Conservation (phyloP, 1,140 invertebrate genomes). For the Drosophila baimaii region DNA sequence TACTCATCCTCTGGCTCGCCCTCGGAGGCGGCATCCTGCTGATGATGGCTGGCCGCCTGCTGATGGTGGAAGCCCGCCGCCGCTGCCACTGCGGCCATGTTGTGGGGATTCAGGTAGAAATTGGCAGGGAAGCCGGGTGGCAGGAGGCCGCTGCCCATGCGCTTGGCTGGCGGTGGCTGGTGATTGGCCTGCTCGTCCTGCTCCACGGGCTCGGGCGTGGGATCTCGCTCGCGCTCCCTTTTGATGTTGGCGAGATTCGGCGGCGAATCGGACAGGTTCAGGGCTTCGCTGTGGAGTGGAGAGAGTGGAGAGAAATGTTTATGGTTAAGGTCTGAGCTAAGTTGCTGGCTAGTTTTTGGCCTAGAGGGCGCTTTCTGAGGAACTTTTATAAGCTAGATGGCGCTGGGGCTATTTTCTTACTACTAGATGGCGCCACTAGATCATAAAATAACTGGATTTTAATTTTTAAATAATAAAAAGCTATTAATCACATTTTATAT, state of each 20-base stretch:
- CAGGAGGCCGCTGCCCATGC: constrained; percentile 76
- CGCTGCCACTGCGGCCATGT: constrained; percentile 80
- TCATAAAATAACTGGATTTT: neutral
- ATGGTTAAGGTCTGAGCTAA: constrained; percentile 36
- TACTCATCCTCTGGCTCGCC: constrained; percentile 73
- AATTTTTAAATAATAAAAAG: neutral
- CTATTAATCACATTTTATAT: no score
- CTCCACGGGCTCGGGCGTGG: constrained; percentile 71
- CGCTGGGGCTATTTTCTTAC: neutral
- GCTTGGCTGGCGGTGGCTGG: constrained; percentile 87
- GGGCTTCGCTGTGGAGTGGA: constrained; percentile 85
- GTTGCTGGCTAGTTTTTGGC: neutral
- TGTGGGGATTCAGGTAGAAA: constrained; percentile 80
- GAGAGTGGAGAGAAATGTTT: constrained; percentile 5
- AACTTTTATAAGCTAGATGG: neutral
- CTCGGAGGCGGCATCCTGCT: constrained; percentile 68
- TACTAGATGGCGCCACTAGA: neutral
- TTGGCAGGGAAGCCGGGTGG: constrained; percentile 74
- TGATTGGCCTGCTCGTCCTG: constrained; percentile 56
- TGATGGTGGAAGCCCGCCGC: constrained; percentile 75
- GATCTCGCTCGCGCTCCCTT: constrained; percentile 87
- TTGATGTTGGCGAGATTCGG: constrained; percentile 85
- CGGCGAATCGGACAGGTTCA: constrained; percentile 87
- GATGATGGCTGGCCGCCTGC: constrained; percentile 50
- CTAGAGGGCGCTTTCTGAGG: neutral